Evolutionary conservation across 2,797 vertebrate species (phyloP), one percentile per base, ranked within the genome.

Genomic region (Steatocranus sp.): DNA sequence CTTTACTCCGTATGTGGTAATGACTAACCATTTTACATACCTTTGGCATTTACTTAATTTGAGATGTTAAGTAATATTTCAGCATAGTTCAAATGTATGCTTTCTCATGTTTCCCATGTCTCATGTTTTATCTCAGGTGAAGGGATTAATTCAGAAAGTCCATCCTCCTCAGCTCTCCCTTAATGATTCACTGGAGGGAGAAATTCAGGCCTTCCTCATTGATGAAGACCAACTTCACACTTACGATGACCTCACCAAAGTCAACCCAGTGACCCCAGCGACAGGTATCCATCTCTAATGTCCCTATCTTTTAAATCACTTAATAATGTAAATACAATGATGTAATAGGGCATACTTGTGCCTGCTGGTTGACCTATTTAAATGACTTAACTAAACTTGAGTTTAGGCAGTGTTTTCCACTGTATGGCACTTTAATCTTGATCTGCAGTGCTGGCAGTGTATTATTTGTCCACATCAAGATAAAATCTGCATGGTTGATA

Each of bases 191-290:
- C 86, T 97, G 87, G 96, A 96, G 53, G 96, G 95, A 87, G 97
- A 98, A 18, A 74, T 98, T 15, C 94, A 93, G 87, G 95, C 95
- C 6, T 98, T 99, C 88, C 95, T 99, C 53, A 93, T 91, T 1
- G 94, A 97, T 74, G 97, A 98, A 88, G 95, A 93, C 75, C 95
- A 96, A 0, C 95, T 98, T 17, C 95, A 97, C 91, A 96, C 97
- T 27, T 97, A 97, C 18, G 97, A 99, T 50, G 98, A 99, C 93
- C 97, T 99, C 80, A 99, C 98, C 6, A 97, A 98, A 95, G 98
- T 99, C 88, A 99, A 98, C 86, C 98, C 98, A 0, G 97, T 99
- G 77, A 98, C 97, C 0, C 97, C 97, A 58, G 93, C 95, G 56
- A 98, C 97, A 95, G 98, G 85, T 87, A 76, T 32, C 66, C 56